Evolutionary conservation across 2,888 invertebrate species (phyloP).

Genomic region (Sinotaia quadrata): DNA sequence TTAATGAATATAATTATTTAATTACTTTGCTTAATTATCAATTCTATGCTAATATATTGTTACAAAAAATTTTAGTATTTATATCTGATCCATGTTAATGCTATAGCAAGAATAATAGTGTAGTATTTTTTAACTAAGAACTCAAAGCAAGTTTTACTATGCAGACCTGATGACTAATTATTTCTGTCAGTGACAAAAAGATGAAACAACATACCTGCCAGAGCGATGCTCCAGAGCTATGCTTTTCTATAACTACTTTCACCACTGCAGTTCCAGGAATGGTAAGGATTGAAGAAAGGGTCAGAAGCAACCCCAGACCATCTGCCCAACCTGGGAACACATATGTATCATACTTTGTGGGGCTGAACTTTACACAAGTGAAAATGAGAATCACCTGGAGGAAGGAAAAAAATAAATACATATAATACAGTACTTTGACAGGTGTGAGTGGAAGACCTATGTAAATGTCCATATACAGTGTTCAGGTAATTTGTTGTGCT

Average conservation of each 20-base stretch:
- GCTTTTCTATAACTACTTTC: slow-evolving; percentile 65
- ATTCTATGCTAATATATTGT: no score
- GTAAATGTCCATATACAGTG: no score
- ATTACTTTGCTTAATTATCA: no score
- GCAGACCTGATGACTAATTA: no score
- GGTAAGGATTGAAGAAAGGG: slow-evolving; percentile 80
- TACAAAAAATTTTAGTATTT: no score
- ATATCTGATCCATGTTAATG: no score
- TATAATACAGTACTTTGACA: neutral
- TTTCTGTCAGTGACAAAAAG: no score
- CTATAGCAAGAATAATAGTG: no score
- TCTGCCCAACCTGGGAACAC: slow-evolving; percentile 82
- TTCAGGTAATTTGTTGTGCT: neutral
- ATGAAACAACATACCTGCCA: slow-evolving; percentile 42
- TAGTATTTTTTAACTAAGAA: no score
- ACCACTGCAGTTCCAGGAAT: slow-evolving; percentile 79
- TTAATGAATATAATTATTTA: no score
- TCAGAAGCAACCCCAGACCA: slow-evolving; percentile 81
- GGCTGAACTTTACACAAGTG: slow-evolving; percentile 80
- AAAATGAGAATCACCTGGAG: slow-evolving; percentile 82
- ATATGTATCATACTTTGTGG: slow-evolving; percentile 79
- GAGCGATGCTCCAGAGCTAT: slow-evolving; percentile 27
- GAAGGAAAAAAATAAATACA: neutral
- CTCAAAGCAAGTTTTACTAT: no score
- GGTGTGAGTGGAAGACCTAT: neutral